Evolutionary conservation across 92 coral and sea anemone species (phyloP), one percentile per base, ranked within the genome.

Genomic region (Porites lobata): DNA sequence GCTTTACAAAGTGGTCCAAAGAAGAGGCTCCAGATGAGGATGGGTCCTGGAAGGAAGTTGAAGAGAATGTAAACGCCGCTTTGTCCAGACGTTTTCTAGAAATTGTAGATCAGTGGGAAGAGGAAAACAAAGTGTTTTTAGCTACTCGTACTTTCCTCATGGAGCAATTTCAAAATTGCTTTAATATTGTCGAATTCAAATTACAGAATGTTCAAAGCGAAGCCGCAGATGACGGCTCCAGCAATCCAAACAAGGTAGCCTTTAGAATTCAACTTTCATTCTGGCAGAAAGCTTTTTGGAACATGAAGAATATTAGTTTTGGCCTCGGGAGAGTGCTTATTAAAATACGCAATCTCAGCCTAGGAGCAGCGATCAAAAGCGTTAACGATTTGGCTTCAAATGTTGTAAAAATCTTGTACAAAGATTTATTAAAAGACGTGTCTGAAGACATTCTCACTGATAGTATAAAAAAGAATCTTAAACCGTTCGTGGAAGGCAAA

Each of bases 101-200:
- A 50, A 14, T 67, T 58, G 19, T 89, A 1, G 21, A 66, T 12
- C 20, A 84, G 1, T 84, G 89, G 92, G 92, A 89, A 53, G 82
- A 64, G 10, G 73, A 84, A 9, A 77, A 54, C 24, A 83, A 77
- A 5, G 65, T 84, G 22, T 77, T 65, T 71, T 14, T 80, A 76
- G 51, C 68, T 29, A 65, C 79, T 52, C 66, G 32, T 13, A 10
- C 26, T 8, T 77, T 29, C 18, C 85, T 84, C 24, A 8, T 83
- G 4, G 38, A 77, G 15, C 79, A 50, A 15, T 76, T 83, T 50
- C 53, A 32, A 4, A 21, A 53, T 9, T 15, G 29, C 56, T 70
- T 74, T 29, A 24, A 57, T 68, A 14, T 20, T 24, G 58, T 62
- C 43, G 75, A 9, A 22, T 58, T 47, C 22, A 22, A 80, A 11